These are phyloP conservation scores for Cardiocondyla obscurior DNA, from an alignment of 1,140 invertebrate genomes.

Conservation along the genomic window DNA sequence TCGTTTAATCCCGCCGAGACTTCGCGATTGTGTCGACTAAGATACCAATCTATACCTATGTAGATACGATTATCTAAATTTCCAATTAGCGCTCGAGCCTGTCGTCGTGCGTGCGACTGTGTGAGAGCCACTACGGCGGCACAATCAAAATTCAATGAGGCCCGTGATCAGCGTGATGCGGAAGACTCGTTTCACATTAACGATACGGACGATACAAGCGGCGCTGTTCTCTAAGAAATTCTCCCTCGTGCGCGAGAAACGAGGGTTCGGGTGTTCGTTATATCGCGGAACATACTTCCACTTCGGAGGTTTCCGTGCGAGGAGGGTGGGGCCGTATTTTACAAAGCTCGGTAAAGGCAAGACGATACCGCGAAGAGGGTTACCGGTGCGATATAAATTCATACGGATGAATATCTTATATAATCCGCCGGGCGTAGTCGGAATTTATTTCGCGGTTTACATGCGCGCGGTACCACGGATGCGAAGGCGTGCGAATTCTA, in stretches of 20 bases:
- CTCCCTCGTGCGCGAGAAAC: slow-evolving; percentile 1
- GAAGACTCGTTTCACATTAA: slow-evolving; percentile 4
- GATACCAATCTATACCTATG: slow-evolving; percentile 47
- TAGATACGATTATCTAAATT: slow-evolving; percentile 74
- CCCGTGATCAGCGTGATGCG: slow-evolving; percentile 12
- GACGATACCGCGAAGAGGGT: slow-evolving; percentile 31
- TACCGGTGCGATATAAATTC: slow-evolving; percentile 43
- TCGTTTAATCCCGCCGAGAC: slow-evolving; percentile 37
- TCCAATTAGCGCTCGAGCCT: slow-evolving; percentile 71
- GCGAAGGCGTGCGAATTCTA: background rate
- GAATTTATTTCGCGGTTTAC: slow-evolving; percentile 44
- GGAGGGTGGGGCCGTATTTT: background rate
- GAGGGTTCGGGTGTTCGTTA: background rate
- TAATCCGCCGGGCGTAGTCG: slow-evolving; percentile 37
- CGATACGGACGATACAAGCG: background rate
- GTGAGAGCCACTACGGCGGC: background rate
- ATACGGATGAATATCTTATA: slow-evolving; percentile 54
- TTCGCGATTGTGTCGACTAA: slow-evolving; percentile 16
- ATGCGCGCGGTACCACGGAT: background rate
- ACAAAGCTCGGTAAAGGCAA: slow-evolving; percentile 29
- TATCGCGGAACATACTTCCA: slow-evolving; percentile 1
- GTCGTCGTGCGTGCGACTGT: slow-evolving; percentile 13
- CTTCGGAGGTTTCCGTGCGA: background rate
- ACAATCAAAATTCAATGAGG: slow-evolving; percentile 57
- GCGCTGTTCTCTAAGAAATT: slow-evolving; percentile 19